Base-by-base conservation (phyloP, 2,797 vertebrate genomes). In the Intellagama lesueurii region DNA sequence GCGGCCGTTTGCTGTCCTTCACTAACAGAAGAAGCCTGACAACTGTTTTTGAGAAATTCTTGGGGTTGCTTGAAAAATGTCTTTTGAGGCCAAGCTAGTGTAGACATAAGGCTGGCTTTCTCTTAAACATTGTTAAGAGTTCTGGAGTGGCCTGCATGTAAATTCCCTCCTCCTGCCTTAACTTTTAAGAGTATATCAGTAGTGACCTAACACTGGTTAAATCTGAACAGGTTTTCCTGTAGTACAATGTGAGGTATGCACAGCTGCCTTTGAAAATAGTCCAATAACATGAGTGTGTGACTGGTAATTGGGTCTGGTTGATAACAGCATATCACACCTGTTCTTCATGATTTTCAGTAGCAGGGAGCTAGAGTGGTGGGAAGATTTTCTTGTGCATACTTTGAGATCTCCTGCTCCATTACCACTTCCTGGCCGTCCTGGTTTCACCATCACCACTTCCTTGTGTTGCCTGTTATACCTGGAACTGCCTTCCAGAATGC, bases 91-190 rank as follows among this genome's bases (percentile, higher is more conserved):
- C 47, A 40, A 60, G 78, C 26, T 44, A 81, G 69, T 88, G 52
- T 19, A 81, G 68, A 75, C 28, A 32, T 84, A 85, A 73, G 73
- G 69, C 30, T 56, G 47, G 69, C 56, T 87, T 12, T 52, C 22
- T 75, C 28, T 60, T 88, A 73, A 81, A 24, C 35, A 24, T 81
- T 19, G 24, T 81, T 81, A 87, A 79, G 86, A 81, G 24, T 56
- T 81, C 77, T 72, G 68, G 68, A 81, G 35, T 87, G 79, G 28
- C 32, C 9, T 87, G 24, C 44, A 30, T 44, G 60, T 47, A 26
- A 87, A 81, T 72, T 30, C 9, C n/a, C 35, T 70, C 68, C 44
- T 84, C 28, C 44, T 84, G 82, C 68, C 81, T 69, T 83, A 66
- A 66, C 79, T 64, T 60, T 22, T 66, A 68, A 69, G 49, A 81